Conservation (phyloP, 2,888 invertebrate species). For the Drosophila quinaria region DNA sequence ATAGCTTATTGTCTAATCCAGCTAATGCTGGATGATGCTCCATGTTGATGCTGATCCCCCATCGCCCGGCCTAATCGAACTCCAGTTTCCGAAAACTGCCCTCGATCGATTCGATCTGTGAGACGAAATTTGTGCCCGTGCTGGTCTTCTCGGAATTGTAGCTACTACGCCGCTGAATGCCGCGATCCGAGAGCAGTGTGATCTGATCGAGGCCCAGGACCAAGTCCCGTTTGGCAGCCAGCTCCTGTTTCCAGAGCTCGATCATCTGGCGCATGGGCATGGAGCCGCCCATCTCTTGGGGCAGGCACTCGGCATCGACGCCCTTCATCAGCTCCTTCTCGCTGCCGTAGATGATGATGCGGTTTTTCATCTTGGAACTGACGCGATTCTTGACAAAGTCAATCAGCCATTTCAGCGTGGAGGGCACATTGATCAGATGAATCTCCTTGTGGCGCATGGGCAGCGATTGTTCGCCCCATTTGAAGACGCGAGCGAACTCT, state of each 20-base stretch:
- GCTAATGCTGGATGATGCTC: neutral
- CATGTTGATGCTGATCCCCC: neutral
- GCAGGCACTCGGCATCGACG: slow-evolving; percentile 89
- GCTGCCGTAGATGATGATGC: slow-evolving; percentile 88
- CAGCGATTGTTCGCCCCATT: slow-evolving; percentile 93
- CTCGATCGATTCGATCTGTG: slow-evolving; percentile 85
- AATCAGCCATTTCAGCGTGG: slow-evolving; percentile 91
- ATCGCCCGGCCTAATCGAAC: slow-evolving; percentile 87
- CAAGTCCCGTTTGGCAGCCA: slow-evolving; percentile 87
- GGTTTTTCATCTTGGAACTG: slow-evolving; percentile 90
- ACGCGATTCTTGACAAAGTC: slow-evolving; percentile 90
- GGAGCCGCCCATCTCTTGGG: slow-evolving; percentile 90
- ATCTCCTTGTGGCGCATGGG: slow-evolving; percentile 93
- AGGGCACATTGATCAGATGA: slow-evolving; percentile 90
- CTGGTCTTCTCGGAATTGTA: slow-evolving; percentile 80
- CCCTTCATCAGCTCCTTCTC: slow-evolving; percentile 88
- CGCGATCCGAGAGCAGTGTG: slow-evolving; percentile 88
- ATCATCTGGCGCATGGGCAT: slow-evolving; percentile 91
- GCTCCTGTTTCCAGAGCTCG: slow-evolving; percentile 88
- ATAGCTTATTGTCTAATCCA: slow-evolving; percentile 44
- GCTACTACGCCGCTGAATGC: slow-evolving; percentile 86
- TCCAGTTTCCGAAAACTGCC: slow-evolving; percentile 91
- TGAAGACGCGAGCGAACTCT: slow-evolving; percentile 90
- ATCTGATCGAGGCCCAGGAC: slow-evolving; percentile 89
- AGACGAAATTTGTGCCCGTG: slow-evolving; percentile 79